Conservation (phyloP, 2,888 invertebrate species). For the Entomobrya proxima region DNA sequence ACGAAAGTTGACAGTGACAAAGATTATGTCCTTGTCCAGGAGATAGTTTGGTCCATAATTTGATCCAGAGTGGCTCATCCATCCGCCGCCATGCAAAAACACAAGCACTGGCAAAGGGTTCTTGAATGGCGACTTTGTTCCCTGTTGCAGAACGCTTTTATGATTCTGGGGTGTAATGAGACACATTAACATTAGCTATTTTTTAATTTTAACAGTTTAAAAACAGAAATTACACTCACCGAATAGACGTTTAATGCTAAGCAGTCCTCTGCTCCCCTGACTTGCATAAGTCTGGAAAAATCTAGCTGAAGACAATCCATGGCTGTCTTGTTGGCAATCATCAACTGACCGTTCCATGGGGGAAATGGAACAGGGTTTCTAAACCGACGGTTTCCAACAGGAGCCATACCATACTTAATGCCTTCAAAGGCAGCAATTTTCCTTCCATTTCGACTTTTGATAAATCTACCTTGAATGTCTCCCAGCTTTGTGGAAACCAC, state of each 20-base stretch:
- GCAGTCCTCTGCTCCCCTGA: conserved; percentile 62
- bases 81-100: conserved; percentile 71
- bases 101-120: conserved; percentile 65
- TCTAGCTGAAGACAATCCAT: conserved; percentile 71
- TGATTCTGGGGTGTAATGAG: conserved; percentile 4
- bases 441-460: conserved; percentile 56
- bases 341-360: conserved; percentile 87
- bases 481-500: neutral
- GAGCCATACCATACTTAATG: conserved; percentile 93
- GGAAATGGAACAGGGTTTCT: conserved; percentile 88
- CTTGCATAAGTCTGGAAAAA: conserved; percentile 49
- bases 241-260: conserved; percentile 60
- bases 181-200: neutral
- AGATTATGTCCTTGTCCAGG: conserved; percentile 69
- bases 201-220: neutral
- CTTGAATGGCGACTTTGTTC: neutral
- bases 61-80: conserved; percentile 57
- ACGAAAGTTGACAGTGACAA: conserved; percentile 68
- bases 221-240: neutral
- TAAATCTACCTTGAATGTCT: conserved; percentile 49
- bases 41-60: conserved; percentile 68
- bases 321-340: conserved; percentile 61
- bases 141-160: neutral
- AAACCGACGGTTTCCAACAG: conserved; percentile 87
- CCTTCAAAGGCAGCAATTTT: conserved; percentile 78